phyloP scores from a whole-genome alignment of 2,888 invertebrate genomes.

The Boloria selene region DNA sequence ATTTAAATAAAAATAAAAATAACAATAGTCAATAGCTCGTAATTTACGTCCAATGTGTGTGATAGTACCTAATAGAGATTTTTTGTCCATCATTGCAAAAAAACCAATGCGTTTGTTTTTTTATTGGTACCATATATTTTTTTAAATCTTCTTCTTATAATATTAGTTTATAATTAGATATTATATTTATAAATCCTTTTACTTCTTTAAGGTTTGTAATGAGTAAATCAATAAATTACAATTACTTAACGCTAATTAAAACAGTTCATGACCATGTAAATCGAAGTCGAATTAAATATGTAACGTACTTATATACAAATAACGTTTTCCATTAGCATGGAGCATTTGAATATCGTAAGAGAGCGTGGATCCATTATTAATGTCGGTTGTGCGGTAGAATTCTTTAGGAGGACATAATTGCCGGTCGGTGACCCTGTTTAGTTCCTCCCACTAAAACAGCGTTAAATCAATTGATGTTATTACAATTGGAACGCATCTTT shows the following conservation, averaged over 20 bases:
- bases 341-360: slow-evolving; percentile 41
- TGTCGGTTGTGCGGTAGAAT: slow-evolving; percentile 52
- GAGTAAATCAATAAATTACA: not conserved
- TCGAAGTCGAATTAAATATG: not conserved
- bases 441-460: slow-evolving; percentile 79
- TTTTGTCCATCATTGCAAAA: too few species aligned
- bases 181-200: too few species aligned
- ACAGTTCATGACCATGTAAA: not conserved
- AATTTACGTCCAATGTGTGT: too few species aligned
- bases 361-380: slow-evolving; percentile 44
- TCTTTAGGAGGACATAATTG: slow-evolving; percentile 79
- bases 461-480: slow-evolving; percentile 82
- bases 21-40: not conserved
- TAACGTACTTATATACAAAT: slow-evolving; percentile 4
- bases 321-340: slow-evolving; percentile 8
- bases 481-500: slow-evolving; percentile 76
- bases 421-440: slow-evolving; percentile 77
- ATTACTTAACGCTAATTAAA: not conserved
- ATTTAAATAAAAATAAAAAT: not conserved
- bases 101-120: too few species aligned
- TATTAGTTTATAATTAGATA: too few species aligned
- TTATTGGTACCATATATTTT: too few species aligned
- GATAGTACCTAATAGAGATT: too few species aligned
- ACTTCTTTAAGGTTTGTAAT: not conserved
- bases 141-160: too few species aligned